Percentiles rank a stretch among this genome's conserved stretches.
These are phyloP conservation scores for Vidua chalybeata DNA, from an alignment of 2,113 vertebrate species.

Conservation along the genomic window DNA sequence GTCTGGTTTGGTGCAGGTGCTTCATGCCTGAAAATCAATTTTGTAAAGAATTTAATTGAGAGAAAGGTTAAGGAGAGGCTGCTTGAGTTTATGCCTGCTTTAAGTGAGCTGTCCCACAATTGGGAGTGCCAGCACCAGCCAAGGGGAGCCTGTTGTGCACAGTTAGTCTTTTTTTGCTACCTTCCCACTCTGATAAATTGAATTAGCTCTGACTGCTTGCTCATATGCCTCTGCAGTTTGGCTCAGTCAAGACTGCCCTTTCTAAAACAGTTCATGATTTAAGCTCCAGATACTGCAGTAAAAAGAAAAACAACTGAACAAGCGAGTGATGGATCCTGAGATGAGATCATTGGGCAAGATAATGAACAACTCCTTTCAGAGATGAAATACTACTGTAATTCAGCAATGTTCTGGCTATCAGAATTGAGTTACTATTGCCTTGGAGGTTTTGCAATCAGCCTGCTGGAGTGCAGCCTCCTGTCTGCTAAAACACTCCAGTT, in stretches of 20 bases:
- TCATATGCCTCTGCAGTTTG: neutral
- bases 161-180: neutral
- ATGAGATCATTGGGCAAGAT: constrained; percentile 43
- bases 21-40: neutral
- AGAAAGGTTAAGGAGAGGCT: neutral
- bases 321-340: neutral
- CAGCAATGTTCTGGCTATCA: neutral
- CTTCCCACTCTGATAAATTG: neutral
- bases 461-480: neutral
- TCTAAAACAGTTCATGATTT: neutral
- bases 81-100: neutral
- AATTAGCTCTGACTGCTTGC: neutral
- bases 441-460: neutral
- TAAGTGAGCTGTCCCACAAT: neutral
- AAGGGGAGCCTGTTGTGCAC: neutral
- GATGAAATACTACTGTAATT: constrained; percentile 19
- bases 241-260: neutral
- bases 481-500: neutral
- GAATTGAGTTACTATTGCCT: neutral
- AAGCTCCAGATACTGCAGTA: neutral
- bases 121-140: neutral
- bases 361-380: constrained; percentile 32
- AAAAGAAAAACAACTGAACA: constrained; percentile 18
- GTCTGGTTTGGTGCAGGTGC: neutral
- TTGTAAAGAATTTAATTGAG: neutral